Base-by-base conservation (phyloP, 30 jellyfish, hydroid and myxozoan genomes). In the Catostylus mosaicus region DNA sequence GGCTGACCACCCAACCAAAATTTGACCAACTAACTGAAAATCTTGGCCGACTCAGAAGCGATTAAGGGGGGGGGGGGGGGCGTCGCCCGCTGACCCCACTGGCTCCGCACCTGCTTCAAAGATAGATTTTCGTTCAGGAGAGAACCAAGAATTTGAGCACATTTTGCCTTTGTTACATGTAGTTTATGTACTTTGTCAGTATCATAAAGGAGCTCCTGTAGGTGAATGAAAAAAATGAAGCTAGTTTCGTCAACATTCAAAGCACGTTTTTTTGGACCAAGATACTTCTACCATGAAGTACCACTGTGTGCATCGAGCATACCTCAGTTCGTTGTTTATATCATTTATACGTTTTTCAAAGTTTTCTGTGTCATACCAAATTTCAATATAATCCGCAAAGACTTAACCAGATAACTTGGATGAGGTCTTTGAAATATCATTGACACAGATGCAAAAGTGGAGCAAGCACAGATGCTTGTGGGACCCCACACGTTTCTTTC, bases 241-340 rank as follows among this genome's bases (percentile, higher is more conserved):
- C 57, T 69, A 16, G 96, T 86, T 77, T 83, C 73, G 45, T 46
- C 89, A 73, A 74, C 67, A 46, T 84, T 84, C 33, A 84, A 52
- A 6, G 89, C 88, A 35, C 70, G 30, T 70, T 54, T 72, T 51
- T 83, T 83, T 31, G 93, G 65, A 34, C 60, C 84, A 37, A 76
- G 70, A 91, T 67, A 86, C 61, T 61, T 85, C 43, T 40, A 18
- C n/a, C n/a, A n/a, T n/a, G n/a, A n/a, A n/a, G n/a, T 18, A 83
- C 92, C n/a, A n/a, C n/a, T n/a, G n/a, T n/a, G n/a, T n/a, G n/a
- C n/a, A n/a, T n/a, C n/a, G n/a, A 43, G 54, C 14, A 77, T 29
- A 40, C 38, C 40, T 73, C 22, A 85, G 95, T 48, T 85, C 95
- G 20, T 51, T 85, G 86, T 85, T 85, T 3, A 85, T 91, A 33